Evolutionary conservation across 2,888 invertebrate genomes (phyloP).

Genomic region (Microctonus brassicae): DNA sequence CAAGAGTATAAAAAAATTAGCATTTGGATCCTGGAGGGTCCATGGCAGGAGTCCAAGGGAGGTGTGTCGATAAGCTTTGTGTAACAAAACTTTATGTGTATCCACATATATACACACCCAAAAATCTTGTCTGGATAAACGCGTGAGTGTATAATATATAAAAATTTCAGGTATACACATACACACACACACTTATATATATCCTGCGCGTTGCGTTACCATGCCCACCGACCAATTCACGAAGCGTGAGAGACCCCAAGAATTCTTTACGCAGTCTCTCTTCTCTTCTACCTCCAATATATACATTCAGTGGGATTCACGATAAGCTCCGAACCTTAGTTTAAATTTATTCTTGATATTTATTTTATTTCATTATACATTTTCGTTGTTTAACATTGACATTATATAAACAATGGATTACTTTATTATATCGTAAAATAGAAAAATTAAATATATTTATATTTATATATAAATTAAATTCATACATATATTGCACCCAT

Average conservation of each 20-base stretch:
- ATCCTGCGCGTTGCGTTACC: background rate
- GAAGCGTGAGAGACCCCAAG: background rate
- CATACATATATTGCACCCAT: too few species aligned
- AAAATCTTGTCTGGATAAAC: background rate
- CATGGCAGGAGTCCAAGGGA: background rate
- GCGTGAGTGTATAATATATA: conserved; percentile 17
- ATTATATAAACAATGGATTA: too few species aligned
- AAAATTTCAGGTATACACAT: conserved; percentile 30
- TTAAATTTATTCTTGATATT: background rate
- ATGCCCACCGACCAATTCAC: background rate
- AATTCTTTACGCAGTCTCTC: background rate
- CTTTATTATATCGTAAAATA: background rate
- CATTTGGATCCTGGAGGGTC: background rate
- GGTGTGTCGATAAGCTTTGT: background rate
- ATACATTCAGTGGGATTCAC: background rate
- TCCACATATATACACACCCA: background rate
- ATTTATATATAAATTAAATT: background rate
- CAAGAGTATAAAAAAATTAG: background rate
- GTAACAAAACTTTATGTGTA: background rate
- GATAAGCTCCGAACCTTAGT: background rate
- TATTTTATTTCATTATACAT: background rate
- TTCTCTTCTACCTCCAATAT: background rate
- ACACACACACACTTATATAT: background rate
- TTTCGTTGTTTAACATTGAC: too few species aligned
- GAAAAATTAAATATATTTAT: background rate